Percentiles rank a stretch among this genome's conserved stretches.
phyloP scores from a whole-genome alignment of 1,140 invertebrate species.

The Nasonia giraulti region DNA sequence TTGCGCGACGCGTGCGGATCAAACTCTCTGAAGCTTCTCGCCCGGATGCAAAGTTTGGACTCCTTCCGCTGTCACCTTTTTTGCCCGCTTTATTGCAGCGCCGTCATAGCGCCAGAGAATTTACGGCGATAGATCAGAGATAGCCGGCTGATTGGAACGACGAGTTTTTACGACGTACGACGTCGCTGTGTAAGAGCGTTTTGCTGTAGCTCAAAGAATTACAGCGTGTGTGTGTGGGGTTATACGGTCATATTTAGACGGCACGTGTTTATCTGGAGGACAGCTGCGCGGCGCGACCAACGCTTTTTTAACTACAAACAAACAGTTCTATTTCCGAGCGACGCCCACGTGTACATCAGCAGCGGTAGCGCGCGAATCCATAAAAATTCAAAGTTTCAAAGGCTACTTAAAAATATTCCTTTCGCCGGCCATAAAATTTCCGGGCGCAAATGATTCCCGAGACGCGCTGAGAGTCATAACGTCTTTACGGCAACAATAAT shows the following conservation, averaged over 20 bases:
- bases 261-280: not conserved
- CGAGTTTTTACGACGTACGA: not conserved
- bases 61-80: not conserved
- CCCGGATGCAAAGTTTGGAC: too few relatives aligned
- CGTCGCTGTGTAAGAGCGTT: not conserved
- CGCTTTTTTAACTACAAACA: not conserved
- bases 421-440: not conserved
- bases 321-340: not conserved
- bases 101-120: not conserved
- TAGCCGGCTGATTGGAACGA: not conserved
- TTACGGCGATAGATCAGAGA: not conserved
- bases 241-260: not conserved
- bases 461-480: not conserved
- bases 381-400: not conserved
- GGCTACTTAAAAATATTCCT: not conserved
- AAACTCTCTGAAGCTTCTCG: not conserved
- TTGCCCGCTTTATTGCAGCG: not conserved
- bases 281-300: not conserved
- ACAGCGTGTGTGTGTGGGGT: not conserved
- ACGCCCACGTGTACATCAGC: too few relatives aligned
- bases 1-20: not conserved
- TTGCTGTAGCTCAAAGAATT: conserved; percentile 13
- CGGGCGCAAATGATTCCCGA: conserved; percentile 8
- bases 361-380: not conserved
- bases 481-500: conserved; percentile 15